Percentiles rank a stretch among this genome's conserved stretches.
These are phyloP conservation scores for Slavum lentiscoides DNA, from an alignment of 2,888 invertebrate species.

Conservation along the genomic window DNA sequence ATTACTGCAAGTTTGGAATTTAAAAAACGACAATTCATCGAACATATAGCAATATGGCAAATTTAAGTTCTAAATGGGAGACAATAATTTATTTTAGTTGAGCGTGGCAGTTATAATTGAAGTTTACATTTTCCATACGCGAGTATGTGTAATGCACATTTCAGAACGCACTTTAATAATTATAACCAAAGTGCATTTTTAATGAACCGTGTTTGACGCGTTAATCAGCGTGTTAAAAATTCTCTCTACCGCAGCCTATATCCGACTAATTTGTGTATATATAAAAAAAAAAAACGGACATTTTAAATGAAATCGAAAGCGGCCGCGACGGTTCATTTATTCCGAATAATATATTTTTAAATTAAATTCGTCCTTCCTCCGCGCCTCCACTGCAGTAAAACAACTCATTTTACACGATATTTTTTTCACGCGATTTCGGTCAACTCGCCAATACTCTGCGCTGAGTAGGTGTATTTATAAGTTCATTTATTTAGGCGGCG, in stretches of 20 bases:
- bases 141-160: background rate
- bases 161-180: background rate
- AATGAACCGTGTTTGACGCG: background rate
- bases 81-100: background rate
- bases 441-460: background rate
- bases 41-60: background rate
- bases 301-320: background rate
- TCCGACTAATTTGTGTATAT: background rate
- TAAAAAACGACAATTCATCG: background rate
- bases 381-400: no score
- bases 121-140: background rate
- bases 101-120: background rate
- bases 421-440: background rate
- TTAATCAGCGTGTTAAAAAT: background rate
- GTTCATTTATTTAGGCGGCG: slow-evolving; percentile 2
- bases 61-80: no score
- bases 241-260: background rate
- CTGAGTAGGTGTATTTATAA: background rate
- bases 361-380: background rate
- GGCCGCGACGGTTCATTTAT: background rate
- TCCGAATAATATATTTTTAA: slow-evolving; percentile 4
- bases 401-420: background rate
- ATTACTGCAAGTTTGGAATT: background rate
- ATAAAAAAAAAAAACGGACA: background rate
- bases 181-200: background rate